phyloP scores from a whole-genome alignment of 2,113 vertebrate genomes.

The Ailurus styani region DNA sequence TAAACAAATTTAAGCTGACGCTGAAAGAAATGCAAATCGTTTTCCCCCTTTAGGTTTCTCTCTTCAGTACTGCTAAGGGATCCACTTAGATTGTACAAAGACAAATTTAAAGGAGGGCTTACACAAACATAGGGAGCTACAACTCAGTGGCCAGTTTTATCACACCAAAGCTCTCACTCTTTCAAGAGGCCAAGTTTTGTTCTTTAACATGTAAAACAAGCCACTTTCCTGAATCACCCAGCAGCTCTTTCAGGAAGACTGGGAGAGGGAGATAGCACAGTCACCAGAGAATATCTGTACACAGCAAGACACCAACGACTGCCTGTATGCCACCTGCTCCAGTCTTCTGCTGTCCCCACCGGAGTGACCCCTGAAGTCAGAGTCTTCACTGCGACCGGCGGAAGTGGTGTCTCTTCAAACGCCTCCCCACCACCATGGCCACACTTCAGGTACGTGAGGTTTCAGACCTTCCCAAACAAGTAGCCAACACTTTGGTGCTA shows the following conservation, averaged over 20 bases:
- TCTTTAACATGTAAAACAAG: constrained; percentile 7
- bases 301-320: background rate
- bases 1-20: constrained; percentile 44
- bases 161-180: constrained; percentile 15
- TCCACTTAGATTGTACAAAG: background rate
- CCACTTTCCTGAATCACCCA: constrained; percentile 4
- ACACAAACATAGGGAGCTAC: background rate
- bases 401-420: background rate
- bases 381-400: background rate
- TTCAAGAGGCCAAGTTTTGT: background rate
- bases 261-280: background rate
- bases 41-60: background rate
- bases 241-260: background rate
- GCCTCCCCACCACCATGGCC: too few relatives aligned
- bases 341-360: background rate
- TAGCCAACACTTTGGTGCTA: background rate
- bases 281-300: background rate
- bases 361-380: background rate
- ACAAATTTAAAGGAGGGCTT: background rate
- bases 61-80: background rate
- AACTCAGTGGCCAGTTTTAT: background rate
- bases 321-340: background rate
- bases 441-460: background rate
- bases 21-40: constrained; percentile 51
- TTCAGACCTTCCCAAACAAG: background rate